Conservation (phyloP, 1,140 invertebrate species). For the Brachionus angularis region DNA sequence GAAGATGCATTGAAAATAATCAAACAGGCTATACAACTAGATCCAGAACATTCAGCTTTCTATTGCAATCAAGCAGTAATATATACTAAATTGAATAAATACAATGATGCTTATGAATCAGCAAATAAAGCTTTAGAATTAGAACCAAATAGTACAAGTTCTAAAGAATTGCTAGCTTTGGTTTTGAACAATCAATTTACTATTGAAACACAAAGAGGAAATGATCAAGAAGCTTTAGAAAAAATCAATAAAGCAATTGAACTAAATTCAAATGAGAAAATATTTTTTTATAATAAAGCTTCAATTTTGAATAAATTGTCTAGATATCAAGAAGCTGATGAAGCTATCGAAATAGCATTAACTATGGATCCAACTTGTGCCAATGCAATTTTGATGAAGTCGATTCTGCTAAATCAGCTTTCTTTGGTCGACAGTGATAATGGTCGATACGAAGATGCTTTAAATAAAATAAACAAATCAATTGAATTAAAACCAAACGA, state of each 20-base stretch:
- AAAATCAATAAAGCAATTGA: constrained; percentile 16
- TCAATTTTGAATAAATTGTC: constrained; percentile 15
- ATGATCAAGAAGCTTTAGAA: not conserved
- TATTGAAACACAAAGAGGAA: not conserved
- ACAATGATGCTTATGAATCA: constrained; percentile 7
- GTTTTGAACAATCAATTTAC: constrained; percentile 35
- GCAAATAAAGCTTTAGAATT: not conserved
- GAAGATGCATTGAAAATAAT: constrained; percentile 7
- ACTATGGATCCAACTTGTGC: not conserved
- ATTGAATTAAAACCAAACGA: constrained; percentile 10
- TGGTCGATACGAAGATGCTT: not conserved
- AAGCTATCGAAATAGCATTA: not conserved
- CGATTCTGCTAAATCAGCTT: not conserved
- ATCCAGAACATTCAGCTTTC: not conserved
- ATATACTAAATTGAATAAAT: constrained; percentile 10
- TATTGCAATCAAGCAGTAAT: constrained; percentile 12
- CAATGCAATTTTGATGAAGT: not conserved
- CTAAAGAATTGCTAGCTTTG: not conserved
- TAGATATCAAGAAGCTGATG: not conserved
- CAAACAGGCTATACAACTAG: not conserved
- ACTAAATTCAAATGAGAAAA: not conserved
- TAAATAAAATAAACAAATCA: not conserved
- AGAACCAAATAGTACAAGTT: not conserved
- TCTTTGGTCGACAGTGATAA: not conserved
- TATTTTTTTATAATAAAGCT: constrained; percentile 19